Conservation (phyloP, 1,140 invertebrate genomes). For the Drosophila rhopaloa region DNA sequence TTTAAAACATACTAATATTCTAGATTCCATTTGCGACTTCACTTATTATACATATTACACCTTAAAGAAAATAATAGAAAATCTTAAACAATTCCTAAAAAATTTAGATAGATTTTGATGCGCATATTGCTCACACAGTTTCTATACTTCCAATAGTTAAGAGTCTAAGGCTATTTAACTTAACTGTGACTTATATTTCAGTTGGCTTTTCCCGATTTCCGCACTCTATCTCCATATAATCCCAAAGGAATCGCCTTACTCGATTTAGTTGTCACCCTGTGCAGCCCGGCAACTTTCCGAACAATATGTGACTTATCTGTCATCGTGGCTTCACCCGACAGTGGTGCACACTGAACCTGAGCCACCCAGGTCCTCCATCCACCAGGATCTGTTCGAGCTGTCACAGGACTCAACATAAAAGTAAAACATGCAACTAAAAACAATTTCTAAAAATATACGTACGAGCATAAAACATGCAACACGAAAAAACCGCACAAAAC, state of each 20-base stretch:
- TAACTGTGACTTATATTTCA: no score
- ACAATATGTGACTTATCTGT: conserved; percentile 73
- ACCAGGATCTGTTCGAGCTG: conserved; percentile 21
- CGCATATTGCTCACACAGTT: no score
- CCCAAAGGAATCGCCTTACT: background rate
- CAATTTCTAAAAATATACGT: conserved; percentile 77
- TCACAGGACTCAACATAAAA: conserved; percentile 51
- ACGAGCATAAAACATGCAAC: conserved; percentile 56
- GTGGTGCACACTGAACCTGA: conserved; percentile 14
- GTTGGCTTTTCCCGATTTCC: background rate
- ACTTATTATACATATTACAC: no score
- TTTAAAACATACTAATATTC: no score
- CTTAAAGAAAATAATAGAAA: no score
- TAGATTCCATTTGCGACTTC: no score
- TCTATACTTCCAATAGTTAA: no score
- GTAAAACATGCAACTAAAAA: conserved; percentile 68
- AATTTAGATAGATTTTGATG: no score
- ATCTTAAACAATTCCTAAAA: no score
- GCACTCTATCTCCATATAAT: background rate
- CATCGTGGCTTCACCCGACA: conserved; percentile 35
- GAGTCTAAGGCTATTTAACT: no score
- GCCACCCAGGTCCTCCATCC: background rate
- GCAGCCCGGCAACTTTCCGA: conserved; percentile 12
- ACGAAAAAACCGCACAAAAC: conserved; percentile 72
- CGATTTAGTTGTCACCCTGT: conserved; percentile 7